Base-by-base conservation (phyloP, 2,113 vertebrate species). In the Rafetus swinhoei region DNA sequence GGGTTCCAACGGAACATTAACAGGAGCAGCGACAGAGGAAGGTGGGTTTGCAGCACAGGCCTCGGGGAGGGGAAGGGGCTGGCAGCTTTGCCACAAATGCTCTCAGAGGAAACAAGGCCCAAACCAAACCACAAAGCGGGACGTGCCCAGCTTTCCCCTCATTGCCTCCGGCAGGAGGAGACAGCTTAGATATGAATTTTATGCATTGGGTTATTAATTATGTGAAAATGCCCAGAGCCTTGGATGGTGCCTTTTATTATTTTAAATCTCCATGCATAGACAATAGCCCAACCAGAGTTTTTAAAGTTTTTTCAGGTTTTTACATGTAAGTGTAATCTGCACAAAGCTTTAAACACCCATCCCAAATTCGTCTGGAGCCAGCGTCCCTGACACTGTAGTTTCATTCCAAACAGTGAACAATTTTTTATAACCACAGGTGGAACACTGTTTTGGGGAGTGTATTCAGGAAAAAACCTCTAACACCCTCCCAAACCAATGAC, bases 231-330 rank as follows among this genome's bases (percentile, higher is more conserved):
- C 60, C 82, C 10, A 77, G 39, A 25, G 39, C 39, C 45, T 50
- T 18, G 8, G 74, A 50, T 0, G 24, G 39, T 50, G 93, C 59
- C 59, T 56, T 0, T 79, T 21, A 62, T 50, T 93, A 92, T 97
- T 97, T 93, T 89, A 90, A 93, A 93, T 69, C 65, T 54, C 85
- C 81, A 94, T 25, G 96, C 93, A 93, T 87, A 59, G 91, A 95
- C 94, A 77, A 77, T 27, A 77, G 25, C 4, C 11, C 39, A 19
- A 74, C 35, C 18, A 18, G 74, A 5, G 7, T 25, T 45, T 76
- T 39, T 54, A 54, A 12, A 21, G 5, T 21, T 50, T 77, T 24
- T 77, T 24, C 39, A 45, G 74, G 24, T 24, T 50, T 25, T 25
- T 77, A 77, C 9, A 76, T 3, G 24, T 11, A 13, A 22, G 22